Base-by-base conservation (phyloP, 2,113 vertebrate genomes). In the Bucco capensis region DNA sequence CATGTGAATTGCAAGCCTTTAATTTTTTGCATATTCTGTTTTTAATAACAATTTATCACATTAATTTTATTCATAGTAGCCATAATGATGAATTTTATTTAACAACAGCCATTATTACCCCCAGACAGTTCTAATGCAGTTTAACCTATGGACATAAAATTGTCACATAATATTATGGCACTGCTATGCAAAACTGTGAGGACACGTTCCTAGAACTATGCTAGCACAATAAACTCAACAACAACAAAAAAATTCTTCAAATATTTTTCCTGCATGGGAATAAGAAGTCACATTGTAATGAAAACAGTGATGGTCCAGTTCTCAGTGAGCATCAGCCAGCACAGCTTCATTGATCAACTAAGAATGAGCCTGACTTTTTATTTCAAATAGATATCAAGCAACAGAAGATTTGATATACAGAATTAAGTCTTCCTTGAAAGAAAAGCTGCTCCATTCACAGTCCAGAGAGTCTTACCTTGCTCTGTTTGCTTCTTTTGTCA, bases 401-500 rank as follows among this genome's bases (percentile, higher is more conserved):
- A 64, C 28, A 61, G 8, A 71, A 77, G 24, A 73, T 50, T 22
- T 35, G 50, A 69, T 9, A 79, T 24, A 18, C 47, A 81, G 54
- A 60, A n/a, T 57, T 38, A 53, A 35, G 19, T 25, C 9, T 33
- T 89, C 37, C 61, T 37, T 53, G 31, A 57, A n/a, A 71, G 74
- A 93, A 75, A 9, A 92, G 66, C 82, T 92, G 42, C 23, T 69
- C n/a, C 83, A 53, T 38, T 70, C 72, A 44, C 16, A 89, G 64
- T 66, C 75, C 71, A 50, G 81, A 86, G 61, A 78, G 22, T 40
- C 92, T 97, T 97, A 99, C 99, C 99, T 99, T 98, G 99, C 99
- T 98, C 98, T 98, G 96, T 99, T 99, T 78, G 98, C 97, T 93
- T 99, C 99, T 97, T 99, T 99, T 97, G 99, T 99, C 97, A 99